phyloP scores from a whole-genome alignment of 2,888 invertebrate species.

The Leucozona laternaria region DNA sequence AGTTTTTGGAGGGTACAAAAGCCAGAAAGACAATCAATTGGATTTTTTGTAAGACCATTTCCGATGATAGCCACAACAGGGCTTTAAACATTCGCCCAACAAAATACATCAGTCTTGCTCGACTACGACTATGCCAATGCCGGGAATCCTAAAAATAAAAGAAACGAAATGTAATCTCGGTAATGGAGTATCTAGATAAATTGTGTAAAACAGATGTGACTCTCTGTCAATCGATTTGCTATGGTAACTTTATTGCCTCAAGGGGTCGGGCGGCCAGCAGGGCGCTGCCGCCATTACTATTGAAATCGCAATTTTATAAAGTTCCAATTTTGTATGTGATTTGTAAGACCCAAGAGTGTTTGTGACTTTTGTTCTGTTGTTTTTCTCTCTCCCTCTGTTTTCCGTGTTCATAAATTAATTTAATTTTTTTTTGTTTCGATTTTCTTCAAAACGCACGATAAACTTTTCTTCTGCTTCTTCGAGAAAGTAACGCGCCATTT shows the following conservation, averaged over 20 bases:
- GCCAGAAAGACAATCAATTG: conserved; percentile 67
- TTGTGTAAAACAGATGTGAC: conserved; percentile 73
- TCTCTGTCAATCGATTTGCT: conserved; percentile 68
- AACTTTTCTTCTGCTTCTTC: not conserved
- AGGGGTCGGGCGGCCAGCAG: too few relatives aligned
- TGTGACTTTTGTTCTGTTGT: conserved; percentile 12
- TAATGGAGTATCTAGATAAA: conserved; percentile 70
- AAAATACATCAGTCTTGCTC: not conserved
- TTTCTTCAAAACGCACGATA: conserved; percentile 21
- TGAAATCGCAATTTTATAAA: conserved; percentile 29
- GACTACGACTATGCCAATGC: not conserved
- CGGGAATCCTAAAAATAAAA: conserved; percentile 6
- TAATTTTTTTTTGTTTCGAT: conserved; percentile 3
- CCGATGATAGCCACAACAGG: conserved; percentile 34
- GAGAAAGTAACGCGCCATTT: conserved; percentile 29
- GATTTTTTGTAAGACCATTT: conserved; percentile 52
- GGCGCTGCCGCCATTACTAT: not conserved
- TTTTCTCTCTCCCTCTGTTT: not conserved
- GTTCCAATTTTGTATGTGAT: conserved; percentile 44
- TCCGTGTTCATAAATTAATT: conserved; percentile 36
- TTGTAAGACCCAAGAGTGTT: conserved; percentile 42
- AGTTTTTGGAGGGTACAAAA: conserved; percentile 40
- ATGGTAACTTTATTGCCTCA: conserved; percentile 32
- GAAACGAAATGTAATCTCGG: conserved; percentile 64
- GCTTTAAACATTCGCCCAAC: not conserved